Base-by-base conservation (phyloP, 2,113 vertebrate species). In the Thalassoma bifasciatum region DNA sequence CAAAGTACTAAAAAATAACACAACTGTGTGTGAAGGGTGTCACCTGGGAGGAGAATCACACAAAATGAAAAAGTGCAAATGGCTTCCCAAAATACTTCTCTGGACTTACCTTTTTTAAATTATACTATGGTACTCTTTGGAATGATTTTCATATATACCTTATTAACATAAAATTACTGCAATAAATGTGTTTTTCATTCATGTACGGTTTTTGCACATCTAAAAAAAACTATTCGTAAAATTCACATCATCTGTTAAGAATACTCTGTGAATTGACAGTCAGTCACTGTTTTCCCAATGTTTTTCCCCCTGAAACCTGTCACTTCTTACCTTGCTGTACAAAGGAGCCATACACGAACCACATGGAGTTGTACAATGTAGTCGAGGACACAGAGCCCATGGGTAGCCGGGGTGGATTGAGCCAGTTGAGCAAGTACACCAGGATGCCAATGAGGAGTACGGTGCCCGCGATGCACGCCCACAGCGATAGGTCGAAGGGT, bases 351-450 rank as follows among this genome's bases (percentile, higher is more conserved):
- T 99, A 99, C 70, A 99, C 98, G 60, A 99, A 97, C 98, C 98
- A 99, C 97, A 99, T 99, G 91, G 98, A 99, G 86, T 98, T 99
- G 92, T 98, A 99, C 70, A 99, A 96, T 0, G 97, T 99, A 19
- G 97, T 99, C 6, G 97, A 97, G 1, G 97, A 97, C 92, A 99
- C 95, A 0, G 96, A 96, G 75, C 97, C 97, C 98, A 99, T 98
- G 83, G 97, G 98, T 47, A 98, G 94, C 14, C 98, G 95, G 0
- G 97, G 98, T 0, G 97, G 98, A 87, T 99, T 99, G 71, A 99
- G 95, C 98, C 97, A 99, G 89, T 99, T 99, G 68, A 99, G 93
- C 80, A 99, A 94, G 91, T 99, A 99, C 56, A 99, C 97, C 75
- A 99, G 92, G 9, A 98, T 94, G 63, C 97, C 98, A 44, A 99